These are phyloP conservation scores for Myotis planiceps DNA, from an alignment of 2,797 vertebrate genomes.

Conservation along the genomic window DNA sequence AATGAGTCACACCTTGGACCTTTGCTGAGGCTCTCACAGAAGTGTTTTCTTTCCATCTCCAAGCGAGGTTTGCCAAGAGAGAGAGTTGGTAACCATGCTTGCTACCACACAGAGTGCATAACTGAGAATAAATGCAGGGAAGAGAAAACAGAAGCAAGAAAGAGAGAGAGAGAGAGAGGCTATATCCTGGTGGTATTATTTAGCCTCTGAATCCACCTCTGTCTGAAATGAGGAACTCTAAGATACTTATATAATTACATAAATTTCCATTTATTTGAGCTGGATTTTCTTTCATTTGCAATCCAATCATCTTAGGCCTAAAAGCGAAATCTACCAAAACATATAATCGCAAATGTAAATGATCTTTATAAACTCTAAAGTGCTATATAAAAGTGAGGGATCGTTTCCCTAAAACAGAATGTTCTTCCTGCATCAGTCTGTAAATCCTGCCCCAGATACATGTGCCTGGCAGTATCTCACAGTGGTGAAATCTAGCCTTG, in stretches of 20 bases:
- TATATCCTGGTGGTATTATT: background rate
- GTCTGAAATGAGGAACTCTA: background rate
- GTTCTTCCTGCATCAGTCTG: background rate
- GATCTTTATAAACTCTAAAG: background rate
- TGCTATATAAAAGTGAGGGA: background rate
- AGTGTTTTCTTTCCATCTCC: background rate
- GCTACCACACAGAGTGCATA: background rate
- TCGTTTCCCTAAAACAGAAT: background rate
- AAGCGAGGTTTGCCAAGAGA: background rate
- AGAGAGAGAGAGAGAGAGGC: background rate
- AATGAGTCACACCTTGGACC: background rate
- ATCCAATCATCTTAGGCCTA: background rate
- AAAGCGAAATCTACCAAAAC: background rate
- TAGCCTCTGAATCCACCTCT: background rate
- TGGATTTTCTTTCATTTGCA: slow-evolving; percentile 4
- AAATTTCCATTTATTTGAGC: background rate
- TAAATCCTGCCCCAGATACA: background rate
- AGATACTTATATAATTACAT: background rate
- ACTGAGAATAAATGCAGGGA: background rate
- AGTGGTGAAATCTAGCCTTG: background rate
- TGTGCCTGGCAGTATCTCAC: background rate
- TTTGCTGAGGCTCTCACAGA: background rate
- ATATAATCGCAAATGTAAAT: background rate
- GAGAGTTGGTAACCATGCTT: background rate
- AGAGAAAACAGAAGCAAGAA: background rate